Evolutionary conservation across 2,113 vertebrate species (phyloP).

Genomic region (Climacteris rufus): DNA sequence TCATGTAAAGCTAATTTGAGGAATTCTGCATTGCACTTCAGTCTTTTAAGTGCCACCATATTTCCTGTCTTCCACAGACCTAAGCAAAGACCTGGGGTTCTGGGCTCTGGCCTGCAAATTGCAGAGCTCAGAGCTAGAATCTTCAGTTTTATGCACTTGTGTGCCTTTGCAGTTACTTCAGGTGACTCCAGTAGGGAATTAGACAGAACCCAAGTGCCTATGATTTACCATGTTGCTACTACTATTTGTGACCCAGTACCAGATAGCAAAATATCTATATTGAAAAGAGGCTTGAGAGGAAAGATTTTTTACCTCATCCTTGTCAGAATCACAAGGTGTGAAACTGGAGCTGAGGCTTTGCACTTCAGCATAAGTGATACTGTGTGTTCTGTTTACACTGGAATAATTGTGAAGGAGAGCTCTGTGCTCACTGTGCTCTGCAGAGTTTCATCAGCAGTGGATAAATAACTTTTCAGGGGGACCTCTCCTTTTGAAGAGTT

Average conservation of each 20-base stretch:
- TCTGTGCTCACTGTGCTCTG: neutral
- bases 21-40: neutral
- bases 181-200: neutral
- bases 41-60: neutral
- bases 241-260: neutral
- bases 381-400: neutral
- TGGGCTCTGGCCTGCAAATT: neutral
- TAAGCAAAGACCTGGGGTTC: neutral
- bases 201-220: neutral
- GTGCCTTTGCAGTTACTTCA: neutral
- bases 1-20: neutral
- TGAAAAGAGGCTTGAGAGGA: neutral
- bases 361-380: neutral
- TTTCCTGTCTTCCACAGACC: neutral
- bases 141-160: neutral
- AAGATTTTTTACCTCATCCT: neutral
- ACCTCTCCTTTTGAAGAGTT: neutral
- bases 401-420: neutral
- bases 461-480: neutral
- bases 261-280: neutral
- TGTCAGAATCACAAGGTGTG: neutral
- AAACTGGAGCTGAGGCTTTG: neutral
- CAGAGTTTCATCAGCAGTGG: neutral
- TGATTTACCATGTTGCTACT: neutral
- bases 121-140: neutral